Conservation (phyloP, 1,140 invertebrate species). For the Drosophila kurseongensis region DNA sequence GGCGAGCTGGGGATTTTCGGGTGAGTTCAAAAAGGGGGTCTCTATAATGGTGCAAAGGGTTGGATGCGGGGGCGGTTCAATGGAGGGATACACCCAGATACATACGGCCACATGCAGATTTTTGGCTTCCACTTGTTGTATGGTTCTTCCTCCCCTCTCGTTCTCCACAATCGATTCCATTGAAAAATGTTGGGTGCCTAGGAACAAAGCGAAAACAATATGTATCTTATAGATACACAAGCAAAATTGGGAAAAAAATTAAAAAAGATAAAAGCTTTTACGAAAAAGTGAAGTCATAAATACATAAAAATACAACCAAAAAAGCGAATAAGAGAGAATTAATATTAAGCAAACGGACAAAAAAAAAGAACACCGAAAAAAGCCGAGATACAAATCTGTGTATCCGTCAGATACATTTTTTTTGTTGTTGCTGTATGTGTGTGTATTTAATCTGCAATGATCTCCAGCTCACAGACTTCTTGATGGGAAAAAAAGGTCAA, state of each 20-base stretch:
- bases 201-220: slow-evolving; percentile 51
- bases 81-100: slow-evolving; percentile 10
- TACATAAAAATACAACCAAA: slow-evolving; percentile 20
- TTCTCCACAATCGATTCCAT: slow-evolving; percentile 48
- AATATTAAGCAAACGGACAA: slow-evolving; percentile 26
- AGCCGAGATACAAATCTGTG: slow-evolving; percentile 45
- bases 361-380: slow-evolving; percentile 31
- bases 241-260: slow-evolving; percentile 33
- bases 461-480: slow-evolving; percentile 71
- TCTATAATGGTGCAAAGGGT: slow-evolving; percentile 30
- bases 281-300: slow-evolving; percentile 42
- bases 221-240: slow-evolving; percentile 48
- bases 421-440: background rate
- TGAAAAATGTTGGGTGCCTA: slow-evolving; percentile 47
- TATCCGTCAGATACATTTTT: slow-evolving; percentile 33
- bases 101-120: slow-evolving; percentile 39
- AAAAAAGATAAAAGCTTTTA: slow-evolving; percentile 15
- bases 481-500: slow-evolving; percentile 71
- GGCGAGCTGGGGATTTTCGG: background rate
- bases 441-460: slow-evolving; percentile 65
- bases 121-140: slow-evolving; percentile 63
- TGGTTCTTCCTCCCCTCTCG: slow-evolving; percentile 22
- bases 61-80: slow-evolving; percentile 8
- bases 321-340: slow-evolving; percentile 36
- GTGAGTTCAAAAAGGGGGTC: slow-evolving; percentile 15